Evolutionary conservation across 1,140 invertebrate species (phyloP), one percentile per base, ranked within the genome.

Genomic region (Epicauta chinensis): DNA sequence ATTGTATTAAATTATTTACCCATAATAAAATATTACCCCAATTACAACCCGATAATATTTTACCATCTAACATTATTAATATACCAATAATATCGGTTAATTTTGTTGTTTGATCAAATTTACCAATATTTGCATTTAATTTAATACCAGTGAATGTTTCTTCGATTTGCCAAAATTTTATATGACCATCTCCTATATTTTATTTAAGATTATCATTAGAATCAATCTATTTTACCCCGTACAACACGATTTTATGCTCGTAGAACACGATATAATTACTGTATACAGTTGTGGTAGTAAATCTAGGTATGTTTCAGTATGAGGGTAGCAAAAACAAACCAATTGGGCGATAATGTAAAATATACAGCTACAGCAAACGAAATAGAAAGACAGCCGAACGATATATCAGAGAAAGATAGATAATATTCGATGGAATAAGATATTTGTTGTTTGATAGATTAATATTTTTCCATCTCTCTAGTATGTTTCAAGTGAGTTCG

Each of bases 121-220:
- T 78, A 3, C 91, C 91, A 13, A 91, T 65, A 63, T 86, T 80
- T 2, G 89, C 89, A 71, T 93, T 83, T 2, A 96, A 71, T 69
- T 96, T 96, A 0, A 94, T 68, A 2, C 91, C 91, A 0, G 91
- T 94, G 64, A 93, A 94, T 0, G 92, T 93, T 57, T 81, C 66
- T 0, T 83, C 83, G 82, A 94, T 92, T 77, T 91, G 93, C 92
- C 92, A 95, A 74, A 92, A 92, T 75, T 89, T 90, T 47, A 95
- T 90, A 66, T 94, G 91, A 12, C 79, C 81, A 0, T 69, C 73
- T 79, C 81, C 23, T 23, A n/a, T n/a, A n/a, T n/a, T n/a, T n/a
- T n/a, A n/a, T 23, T 23, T 3, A 23, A 23, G 23, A 23, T 23
- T 81, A 45, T 53, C 43, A 51, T n/a, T 55, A 51, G 30, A 45